A percentile compares a stretch with the other conserved stretches of the same genome.
Conservation (phyloP, 2,797 vertebrate genomes). For the Eospalax fontanierii region DNA sequence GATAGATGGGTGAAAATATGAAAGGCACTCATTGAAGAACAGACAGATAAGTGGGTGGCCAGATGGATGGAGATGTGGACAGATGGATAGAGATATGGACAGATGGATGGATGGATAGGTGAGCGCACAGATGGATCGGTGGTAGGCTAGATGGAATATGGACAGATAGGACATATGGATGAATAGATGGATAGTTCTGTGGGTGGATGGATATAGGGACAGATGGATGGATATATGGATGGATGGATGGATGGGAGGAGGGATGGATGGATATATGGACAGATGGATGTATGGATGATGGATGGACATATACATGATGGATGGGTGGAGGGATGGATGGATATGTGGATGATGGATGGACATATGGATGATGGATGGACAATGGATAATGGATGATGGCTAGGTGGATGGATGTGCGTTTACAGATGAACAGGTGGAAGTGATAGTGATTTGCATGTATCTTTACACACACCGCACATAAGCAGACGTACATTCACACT, state of each 20-base stretch:
- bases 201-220: neutral
- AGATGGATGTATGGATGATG: neutral
- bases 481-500: neutral
- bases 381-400: too few relatives aligned
- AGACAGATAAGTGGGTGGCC: neutral
- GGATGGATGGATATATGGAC: neutral
- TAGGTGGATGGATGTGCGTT: neutral
- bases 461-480: neutral
- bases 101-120: too few relatives aligned
- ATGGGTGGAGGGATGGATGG: neutral
- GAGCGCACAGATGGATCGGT: neutral
- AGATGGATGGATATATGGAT: neutral
- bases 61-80: neutral
- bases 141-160: neutral
- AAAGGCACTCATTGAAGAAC: neutral
- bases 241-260: neutral
- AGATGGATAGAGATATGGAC: neutral
- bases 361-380: neutral
- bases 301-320: neutral
- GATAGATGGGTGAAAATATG: neutral
- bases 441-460: neutral
- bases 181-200: neutral
- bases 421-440: neutral
- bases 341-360: neutral
- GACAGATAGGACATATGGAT: neutral